phyloP scores from a whole-genome alignment of 1,140 invertebrate genomes.

The Phenacoccus solenopsis region DNA sequence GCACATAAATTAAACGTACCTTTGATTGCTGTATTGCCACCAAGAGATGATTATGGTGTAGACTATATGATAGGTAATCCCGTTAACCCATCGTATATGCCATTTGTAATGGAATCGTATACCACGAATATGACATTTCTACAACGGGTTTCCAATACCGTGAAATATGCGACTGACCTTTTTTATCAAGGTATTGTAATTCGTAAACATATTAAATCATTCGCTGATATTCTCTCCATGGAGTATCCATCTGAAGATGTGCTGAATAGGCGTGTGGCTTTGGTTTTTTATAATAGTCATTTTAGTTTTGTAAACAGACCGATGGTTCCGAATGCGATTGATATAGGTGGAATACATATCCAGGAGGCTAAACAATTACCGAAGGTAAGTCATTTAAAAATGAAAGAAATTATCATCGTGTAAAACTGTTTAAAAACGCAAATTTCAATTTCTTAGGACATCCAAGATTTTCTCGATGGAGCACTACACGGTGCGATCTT shows the following conservation, averaged over 20 bases:
- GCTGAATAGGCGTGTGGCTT: not conserved
- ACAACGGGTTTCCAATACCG: conserved; percentile 33
- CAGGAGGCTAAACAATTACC: conserved; percentile 13
- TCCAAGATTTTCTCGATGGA: conserved; percentile 14
- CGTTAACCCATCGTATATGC: conserved; percentile 36
- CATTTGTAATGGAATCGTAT: conserved; percentile 27
- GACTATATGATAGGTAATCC: conserved; percentile 15
- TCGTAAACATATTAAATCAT: no score
- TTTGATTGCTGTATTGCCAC: not conserved
- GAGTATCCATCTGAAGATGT: not conserved
- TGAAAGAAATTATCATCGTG: no score
- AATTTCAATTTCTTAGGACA: conserved; percentile 9
- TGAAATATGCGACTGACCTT: no score
- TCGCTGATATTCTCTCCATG: not conserved
- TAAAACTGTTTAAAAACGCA: no score
- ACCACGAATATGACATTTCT: conserved; percentile 40
- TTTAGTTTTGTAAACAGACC: conserved; percentile 24
- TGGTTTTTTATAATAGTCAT: conserved; percentile 6
- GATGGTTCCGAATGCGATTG: conserved; percentile 28
- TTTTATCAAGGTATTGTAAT: no score
- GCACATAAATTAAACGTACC: conserved; percentile 24
- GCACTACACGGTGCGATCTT: conserved; percentile 16
- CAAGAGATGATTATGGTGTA: not conserved
- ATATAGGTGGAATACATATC: conserved; percentile 31
- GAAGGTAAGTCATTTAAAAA: no score